These are phyloP conservation scores for Bergia puertoricense DNA, from an alignment of 92 coral and sea anemone genomes.

Conservation along the genomic window DNA sequence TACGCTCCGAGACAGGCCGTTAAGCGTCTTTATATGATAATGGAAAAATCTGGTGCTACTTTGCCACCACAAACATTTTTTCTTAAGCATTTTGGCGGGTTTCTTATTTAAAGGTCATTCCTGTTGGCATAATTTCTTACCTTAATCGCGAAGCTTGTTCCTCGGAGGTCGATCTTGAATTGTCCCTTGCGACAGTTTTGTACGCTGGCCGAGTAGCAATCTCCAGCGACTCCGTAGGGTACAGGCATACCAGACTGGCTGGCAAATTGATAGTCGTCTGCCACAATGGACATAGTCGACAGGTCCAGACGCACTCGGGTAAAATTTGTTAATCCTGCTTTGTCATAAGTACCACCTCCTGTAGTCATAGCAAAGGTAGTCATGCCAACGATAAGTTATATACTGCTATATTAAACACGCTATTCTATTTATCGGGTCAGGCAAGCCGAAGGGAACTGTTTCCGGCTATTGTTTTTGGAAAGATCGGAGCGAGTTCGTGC, in stretches of 20 bases:
- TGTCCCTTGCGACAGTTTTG: conserved; percentile 89
- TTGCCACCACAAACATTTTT: no score
- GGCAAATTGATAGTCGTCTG: conserved; percentile 80
- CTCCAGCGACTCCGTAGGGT: conserved; percentile 87
- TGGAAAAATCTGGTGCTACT: no score
- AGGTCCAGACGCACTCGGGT: conserved; percentile 77
- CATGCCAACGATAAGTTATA: conserved; percentile 38
- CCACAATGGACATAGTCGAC: conserved; percentile 60
- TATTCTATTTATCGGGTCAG: not conserved
- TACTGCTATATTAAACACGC: not conserved
- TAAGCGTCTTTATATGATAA: no score
- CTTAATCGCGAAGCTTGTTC: conserved; percentile 82
- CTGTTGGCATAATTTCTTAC: conserved; percentile 11
- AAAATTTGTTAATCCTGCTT: conserved; percentile 80
- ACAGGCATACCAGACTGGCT: conserved; percentile 62
- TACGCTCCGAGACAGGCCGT: no score
- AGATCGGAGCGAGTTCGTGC: not conserved
- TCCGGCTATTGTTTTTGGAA: not conserved
- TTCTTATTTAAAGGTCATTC: not conserved
- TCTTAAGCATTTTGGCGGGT: no score
- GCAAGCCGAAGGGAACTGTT: not conserved
- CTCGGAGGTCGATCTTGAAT: conserved; percentile 81
- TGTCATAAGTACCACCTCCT: conserved; percentile 68
- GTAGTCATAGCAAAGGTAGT: not conserved
- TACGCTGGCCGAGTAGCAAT: conserved; percentile 84